phyloP scores from a whole-genome alignment of 2,888 invertebrate genomes.

The Sphaerophoria rueppellii region DNA sequence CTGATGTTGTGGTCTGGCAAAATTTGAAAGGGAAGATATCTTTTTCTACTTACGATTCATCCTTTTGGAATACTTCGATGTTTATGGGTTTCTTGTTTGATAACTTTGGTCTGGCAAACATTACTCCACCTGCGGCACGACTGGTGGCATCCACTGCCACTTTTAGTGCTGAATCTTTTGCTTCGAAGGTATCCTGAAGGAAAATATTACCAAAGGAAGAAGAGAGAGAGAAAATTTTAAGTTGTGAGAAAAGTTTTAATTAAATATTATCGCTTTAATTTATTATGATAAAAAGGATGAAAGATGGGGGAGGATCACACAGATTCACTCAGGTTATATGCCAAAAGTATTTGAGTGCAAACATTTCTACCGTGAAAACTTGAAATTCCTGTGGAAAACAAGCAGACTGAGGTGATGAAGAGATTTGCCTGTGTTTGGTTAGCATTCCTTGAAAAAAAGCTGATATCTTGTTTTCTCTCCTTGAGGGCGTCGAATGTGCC shows the following conservation, averaged over 20 bases:
- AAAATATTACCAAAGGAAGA: not conserved
- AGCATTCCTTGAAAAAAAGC: too few relatives aligned
- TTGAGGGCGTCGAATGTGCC: too few relatives aligned
- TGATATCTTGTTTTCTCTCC: too few relatives aligned
- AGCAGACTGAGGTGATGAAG: not conserved
- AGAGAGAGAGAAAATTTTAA: not conserved
- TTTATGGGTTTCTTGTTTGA: conserved; percentile 81
- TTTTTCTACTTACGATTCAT: conserved; percentile 83
- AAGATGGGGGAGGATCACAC: not conserved
- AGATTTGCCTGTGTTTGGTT: too few relatives aligned
- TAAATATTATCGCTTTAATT: conserved; percentile 33
- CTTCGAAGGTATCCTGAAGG: conserved; percentile 54
- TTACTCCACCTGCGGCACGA: conserved; percentile 83
- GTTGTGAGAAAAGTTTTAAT: conserved; percentile 17
- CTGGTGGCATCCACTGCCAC: conserved; percentile 38
- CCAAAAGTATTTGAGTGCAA: not conserved
- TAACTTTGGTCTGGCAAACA: conserved; percentile 83
- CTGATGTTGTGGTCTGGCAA: not conserved
- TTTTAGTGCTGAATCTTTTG: conserved; percentile 18
- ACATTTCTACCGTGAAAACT: not conserved
- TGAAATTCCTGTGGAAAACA: not conserved
- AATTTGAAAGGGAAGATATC: too few relatives aligned
- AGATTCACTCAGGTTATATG: not conserved
- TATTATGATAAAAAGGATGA: not conserved
- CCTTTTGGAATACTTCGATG: conserved; percentile 84